Conservation (phyloP, 2,888 invertebrate genomes). For the Microctonus aethiopoides region DNA sequence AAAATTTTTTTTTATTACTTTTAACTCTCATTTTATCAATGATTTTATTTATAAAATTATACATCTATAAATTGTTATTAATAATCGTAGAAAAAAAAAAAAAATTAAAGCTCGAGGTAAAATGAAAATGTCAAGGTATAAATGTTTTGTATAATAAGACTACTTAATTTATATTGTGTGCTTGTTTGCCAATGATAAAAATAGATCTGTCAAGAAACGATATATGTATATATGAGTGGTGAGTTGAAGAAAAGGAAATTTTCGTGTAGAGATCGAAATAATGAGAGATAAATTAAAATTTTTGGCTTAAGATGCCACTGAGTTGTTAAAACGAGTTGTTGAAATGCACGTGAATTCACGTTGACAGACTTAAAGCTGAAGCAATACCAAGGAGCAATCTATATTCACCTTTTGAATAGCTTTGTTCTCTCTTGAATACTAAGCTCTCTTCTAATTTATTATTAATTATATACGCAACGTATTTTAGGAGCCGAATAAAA, state of each 20-base stretch:
- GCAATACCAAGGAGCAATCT: background rate
- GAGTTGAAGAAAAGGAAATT: background rate
- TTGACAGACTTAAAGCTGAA: background rate
- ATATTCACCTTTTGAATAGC: background rate
- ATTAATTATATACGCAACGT: background rate
- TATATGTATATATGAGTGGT: background rate
- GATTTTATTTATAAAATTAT: too few relatives aligned
- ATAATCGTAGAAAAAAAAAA: background rate
- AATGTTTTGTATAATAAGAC: background rate
- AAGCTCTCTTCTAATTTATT: background rate
- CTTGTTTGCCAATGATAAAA: slow-evolving; percentile 41
- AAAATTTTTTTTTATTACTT: too few relatives aligned
- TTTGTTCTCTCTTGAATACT: background rate
- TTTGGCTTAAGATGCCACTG: background rate
- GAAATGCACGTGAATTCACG: background rate
- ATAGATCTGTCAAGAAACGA: slow-evolving; percentile 24
- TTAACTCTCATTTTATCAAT: too few relatives aligned
- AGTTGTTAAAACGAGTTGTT: background rate
- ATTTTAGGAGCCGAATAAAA: background rate
- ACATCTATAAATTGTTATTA: too few relatives aligned
- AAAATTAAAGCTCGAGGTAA: background rate
- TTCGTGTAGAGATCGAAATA: background rate
- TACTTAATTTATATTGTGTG: slow-evolving; percentile 6
- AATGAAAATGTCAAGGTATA: background rate
- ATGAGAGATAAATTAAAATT: background rate